Evolutionary conservation across 2,113 vertebrate species (phyloP), one percentile per base, ranked within the genome.

Genomic region (Noturus placidus): DNA sequence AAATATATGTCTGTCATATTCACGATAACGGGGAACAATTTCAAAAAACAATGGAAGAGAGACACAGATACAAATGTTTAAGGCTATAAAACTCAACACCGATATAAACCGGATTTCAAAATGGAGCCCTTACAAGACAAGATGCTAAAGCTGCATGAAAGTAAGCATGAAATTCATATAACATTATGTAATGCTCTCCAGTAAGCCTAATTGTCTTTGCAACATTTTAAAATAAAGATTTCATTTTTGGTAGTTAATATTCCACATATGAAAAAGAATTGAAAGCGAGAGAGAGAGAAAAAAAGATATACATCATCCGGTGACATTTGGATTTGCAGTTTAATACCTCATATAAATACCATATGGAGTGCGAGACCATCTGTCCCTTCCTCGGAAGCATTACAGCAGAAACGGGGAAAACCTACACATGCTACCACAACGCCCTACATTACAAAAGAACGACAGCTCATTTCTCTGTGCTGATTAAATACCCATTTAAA

Each of bases 1-100:
- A 86, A 86, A 90, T 88, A 90, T 88, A 90, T 88, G 63, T 65
- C 30, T 22, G 2, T 52, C 67, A 54, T 81, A 78, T 79, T 67
- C 56, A 87, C 20, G 76, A 27, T 76, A 77, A 35, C 61, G 35
- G 69, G 4, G 25, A 87, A 65, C 56, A 4, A 57, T 80, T 38
- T 20, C 15, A 63, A 54, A 78, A 33, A 82, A 10, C 38, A 87
- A 67, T 22, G 59, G 87, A 70, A 84, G n/a, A 83, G n/a, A 70
- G 42, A 50, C 6, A 19, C 22, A 10, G 25, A n/a, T 20, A 54
- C 83, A 83, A 65, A 56, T 2, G 0, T 5, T 35, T 54, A 2
- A 77, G 17, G 69, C 0, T 42, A 22, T 19, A 25, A 80, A 76
- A 33, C 83, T n/a, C 0, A 22, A 33, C 61, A 61, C 0, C 17